Base-by-base conservation (phyloP, 2,888 invertebrate genomes). In the Eurois occulta region DNA sequence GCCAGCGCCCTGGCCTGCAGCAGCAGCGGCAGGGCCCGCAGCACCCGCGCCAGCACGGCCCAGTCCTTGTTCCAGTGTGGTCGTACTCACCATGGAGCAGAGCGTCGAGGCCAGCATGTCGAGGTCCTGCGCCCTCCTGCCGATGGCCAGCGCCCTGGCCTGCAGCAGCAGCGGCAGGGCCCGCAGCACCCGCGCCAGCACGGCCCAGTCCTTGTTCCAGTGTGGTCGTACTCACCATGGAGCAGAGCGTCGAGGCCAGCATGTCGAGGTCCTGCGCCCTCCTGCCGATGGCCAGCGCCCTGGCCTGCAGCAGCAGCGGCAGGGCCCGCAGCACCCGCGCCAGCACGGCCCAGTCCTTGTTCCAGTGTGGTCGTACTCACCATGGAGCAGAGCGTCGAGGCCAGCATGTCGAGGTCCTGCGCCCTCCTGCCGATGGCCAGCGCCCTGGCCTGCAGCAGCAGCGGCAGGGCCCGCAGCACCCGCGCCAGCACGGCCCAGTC, bases 1-100 rank as follows among this genome's bases (percentile, higher is more conserved):
- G 98, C 97, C 43, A 99, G 97, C 35, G 99, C 98, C 94, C 99
- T 98, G 94, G 99, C 99, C 95, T 98, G 98, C 94, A 99, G 97
- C 81, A 99, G 97, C 87, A 97, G 97, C 5, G 99, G 99, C 91
- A 99, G 97, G 91, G 98, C 98, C 88, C 97, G 97, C 81, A 99
- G 97, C 82, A 99, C 97, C 84, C 97, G 94, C 88, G 97, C 97
- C 88, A 99, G 96, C 88, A 99, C 98, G 86, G 97, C 96, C 98
- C 98, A 99, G 95, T 99, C 99, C 94, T 97, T 97, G 95, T 99
- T 97, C 77, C 43, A 43, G 43, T 43, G 43, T 43, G 43, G 43
- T 16, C 43, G 43, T 43, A 43, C 43, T 43, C 43, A 43, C 43
- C 43, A 43, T 43, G 43, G 43, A 43, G 43, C 43, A 43, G 24